Percentiles rank a stretch among this genome's conserved stretches.
These are phyloP conservation scores for Cetoscarus ocellatus DNA, from an alignment of 2,797 vertebrate genomes.

Conservation along the genomic window DNA sequence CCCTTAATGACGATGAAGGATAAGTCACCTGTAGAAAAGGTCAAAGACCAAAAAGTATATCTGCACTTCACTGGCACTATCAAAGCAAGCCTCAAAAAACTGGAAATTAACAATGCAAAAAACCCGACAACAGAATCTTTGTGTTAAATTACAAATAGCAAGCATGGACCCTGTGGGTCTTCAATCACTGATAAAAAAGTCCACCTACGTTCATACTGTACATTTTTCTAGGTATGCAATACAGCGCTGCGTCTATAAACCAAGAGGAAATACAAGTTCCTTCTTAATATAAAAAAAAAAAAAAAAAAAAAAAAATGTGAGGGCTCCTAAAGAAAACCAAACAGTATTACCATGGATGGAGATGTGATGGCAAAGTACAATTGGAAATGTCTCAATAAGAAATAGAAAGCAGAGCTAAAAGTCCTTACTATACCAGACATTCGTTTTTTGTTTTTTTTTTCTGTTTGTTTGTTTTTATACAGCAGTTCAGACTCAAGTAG, in stretches of 20 bases:
- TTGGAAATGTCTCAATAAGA: constrained; percentile 70
- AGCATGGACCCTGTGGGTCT: constrained; percentile 76
- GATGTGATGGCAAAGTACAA: constrained; percentile 73
- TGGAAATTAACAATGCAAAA: constrained; percentile 61
- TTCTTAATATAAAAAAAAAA: constrained; percentile 46
- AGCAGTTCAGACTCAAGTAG: constrained; percentile 88
- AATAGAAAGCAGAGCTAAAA: constrained; percentile 78
- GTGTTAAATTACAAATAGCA: constrained; percentile 80
- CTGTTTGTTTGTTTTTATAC: constrained; percentile 59
- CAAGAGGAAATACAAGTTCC: constrained; percentile 58
- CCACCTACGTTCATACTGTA: constrained; percentile 81
- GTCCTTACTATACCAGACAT: constrained; percentile 82
- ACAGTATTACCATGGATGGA: constrained; percentile 70
- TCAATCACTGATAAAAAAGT: constrained; percentile 77
- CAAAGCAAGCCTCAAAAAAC: constrained; percentile 75
- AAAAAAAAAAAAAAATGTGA: constrained; percentile 64
- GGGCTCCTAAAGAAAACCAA: constrained; percentile 74
- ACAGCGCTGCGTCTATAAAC: constrained; percentile 80
- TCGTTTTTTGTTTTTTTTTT: constrained; percentile 50
- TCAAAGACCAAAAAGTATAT: constrained; percentile 70
- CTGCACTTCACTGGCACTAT: constrained; percentile 82
- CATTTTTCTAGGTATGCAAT: constrained; percentile 82
- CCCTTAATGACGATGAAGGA: constrained; percentile 87
- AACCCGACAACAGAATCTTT: constrained; percentile 44
- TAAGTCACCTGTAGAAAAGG: constrained; percentile 83